phyloP scores from a whole-genome alignment of 2,888 invertebrate species.

The Scaptodrosophila latifasciaeformis region DNA sequence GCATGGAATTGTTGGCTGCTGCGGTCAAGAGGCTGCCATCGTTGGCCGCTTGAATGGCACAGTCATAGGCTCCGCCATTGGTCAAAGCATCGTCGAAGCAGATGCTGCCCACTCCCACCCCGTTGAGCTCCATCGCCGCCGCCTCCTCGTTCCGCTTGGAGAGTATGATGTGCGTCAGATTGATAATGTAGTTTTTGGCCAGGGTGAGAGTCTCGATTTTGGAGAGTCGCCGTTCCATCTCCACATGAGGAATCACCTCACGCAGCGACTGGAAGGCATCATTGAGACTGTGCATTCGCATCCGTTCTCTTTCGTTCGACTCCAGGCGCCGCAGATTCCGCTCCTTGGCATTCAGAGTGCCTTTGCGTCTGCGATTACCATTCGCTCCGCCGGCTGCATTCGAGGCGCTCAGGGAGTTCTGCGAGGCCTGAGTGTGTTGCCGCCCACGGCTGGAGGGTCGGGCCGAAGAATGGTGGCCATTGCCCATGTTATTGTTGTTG shows the following conservation, averaged over 20 bases:
- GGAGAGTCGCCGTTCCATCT: slow-evolving; percentile 87
- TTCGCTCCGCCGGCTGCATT: slow-evolving; percentile 21
- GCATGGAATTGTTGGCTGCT: slow-evolving; percentile 57
- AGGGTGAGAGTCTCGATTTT: slow-evolving; percentile 92
- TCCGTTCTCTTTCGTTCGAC: slow-evolving; percentile 92
- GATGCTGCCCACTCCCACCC: slow-evolving; percentile 54
- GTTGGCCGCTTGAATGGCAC: slow-evolving; percentile 64
- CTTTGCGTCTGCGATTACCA: slow-evolving; percentile 80
- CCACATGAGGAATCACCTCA: slow-evolving; percentile 90
- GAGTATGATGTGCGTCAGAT: slow-evolving; percentile 89
- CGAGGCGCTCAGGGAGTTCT: neutral
- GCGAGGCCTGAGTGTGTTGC: slow-evolving; percentile 38
- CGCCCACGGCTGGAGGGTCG: slow-evolving; percentile 69
- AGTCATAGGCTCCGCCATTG: slow-evolving; percentile 62
- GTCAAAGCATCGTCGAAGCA: slow-evolving; percentile 62
- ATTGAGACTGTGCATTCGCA: slow-evolving; percentile 94
- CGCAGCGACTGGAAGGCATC: slow-evolving; percentile 91
- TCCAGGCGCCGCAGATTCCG: slow-evolving; percentile 89
- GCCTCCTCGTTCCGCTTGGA: slow-evolving; percentile 80
- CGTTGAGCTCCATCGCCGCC: slow-evolving; percentile 67
- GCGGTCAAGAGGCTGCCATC: slow-evolving; percentile 50
- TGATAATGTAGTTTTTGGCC: slow-evolving; percentile 93
- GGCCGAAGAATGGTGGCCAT: slow-evolving; percentile 32
- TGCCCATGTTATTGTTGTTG: slow-evolving; percentile 50
- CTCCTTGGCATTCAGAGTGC: slow-evolving; percentile 87